Base-by-base conservation (phyloP, 1,140 invertebrate species). In the Papilio helenus region DNA sequence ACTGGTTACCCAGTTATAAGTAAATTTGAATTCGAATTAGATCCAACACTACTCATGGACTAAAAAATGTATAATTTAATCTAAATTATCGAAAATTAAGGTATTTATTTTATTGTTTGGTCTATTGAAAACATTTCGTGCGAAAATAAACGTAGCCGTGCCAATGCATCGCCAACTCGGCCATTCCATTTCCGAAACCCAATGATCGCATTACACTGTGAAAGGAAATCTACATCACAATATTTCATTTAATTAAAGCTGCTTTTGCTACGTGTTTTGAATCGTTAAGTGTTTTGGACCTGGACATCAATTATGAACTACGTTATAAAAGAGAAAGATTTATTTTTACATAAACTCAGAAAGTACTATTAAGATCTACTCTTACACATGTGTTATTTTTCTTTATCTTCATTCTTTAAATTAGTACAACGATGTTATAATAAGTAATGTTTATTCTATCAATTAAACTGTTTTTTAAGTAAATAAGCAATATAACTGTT, bases 151-250 rank as follows among this genome's bases (percentile, higher is more conserved):
- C 81, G 78, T 79, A 82, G 79, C 86, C 83, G 86, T 86, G 82
- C 86, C 84, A 88, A 86, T 88, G 84, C 80, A 85, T 82, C 79
- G 82, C 82, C 79, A 76, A 78, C 82, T 68, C 79, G 79, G 86
- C 84, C 86, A 84, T 86, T 89, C 83, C 85, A 87, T 85, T 87
- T 87, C 83, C 85, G 82, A 86, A 86, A 82, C 84, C 83, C 87
- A 88, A 87, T 87, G 87, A 86, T 86, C 84, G 84, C 79, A 89
- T 89, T 89, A 86, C 81, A 80, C 82, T 83, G 82, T 76, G 79
- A 84, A 74, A 85, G 79, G 85, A 88, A 88, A 85, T 80, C 78
- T 68, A 87, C 82, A 83, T 86, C 79, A 81, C 83, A 81, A 89
- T 89, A 90, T 90, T 88, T 86, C 84, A 84, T 80, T 73, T 85